Conservation (phyloP, 2,797 vertebrate genomes). For the Hoplostethus atlanticus region DNA sequence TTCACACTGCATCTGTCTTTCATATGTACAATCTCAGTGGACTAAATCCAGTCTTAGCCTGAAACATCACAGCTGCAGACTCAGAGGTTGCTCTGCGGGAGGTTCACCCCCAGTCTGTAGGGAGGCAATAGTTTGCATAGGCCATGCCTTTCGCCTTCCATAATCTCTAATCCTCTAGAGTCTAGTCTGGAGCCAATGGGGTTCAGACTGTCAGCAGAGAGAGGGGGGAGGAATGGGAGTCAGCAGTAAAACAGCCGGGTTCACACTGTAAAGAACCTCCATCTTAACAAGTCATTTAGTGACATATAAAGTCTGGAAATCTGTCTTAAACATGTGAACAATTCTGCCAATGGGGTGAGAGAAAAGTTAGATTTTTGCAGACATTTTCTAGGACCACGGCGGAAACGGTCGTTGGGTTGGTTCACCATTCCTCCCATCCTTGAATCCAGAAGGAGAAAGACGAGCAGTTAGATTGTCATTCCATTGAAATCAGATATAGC, state of each 20-base stretch:
- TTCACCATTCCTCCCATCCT: slow-evolving; percentile 18
- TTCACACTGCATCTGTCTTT: not conserved
- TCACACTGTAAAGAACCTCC: no score
- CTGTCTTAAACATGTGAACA: not conserved
- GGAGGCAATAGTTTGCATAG: not conserved
- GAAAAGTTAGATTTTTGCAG: no score
- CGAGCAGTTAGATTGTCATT: slow-evolving; percentile 43
- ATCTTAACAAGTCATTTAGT: no score
- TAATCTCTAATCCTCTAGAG: slow-evolving; percentile 33
- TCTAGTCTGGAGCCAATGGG: slow-evolving; percentile 17
- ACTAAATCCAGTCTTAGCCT: slow-evolving; percentile 16
- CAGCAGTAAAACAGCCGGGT: not conserved
- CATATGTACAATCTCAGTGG: slow-evolving; percentile 4
- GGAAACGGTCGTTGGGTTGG: slow-evolving; percentile 33
- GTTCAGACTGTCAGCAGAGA: slow-evolving; percentile 32
- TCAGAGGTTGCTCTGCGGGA: slow-evolving; percentile 10
- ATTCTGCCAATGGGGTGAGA: no score
- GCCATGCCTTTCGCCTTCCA: not conserved
- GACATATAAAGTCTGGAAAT: not conserved
- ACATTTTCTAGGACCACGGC: not conserved
- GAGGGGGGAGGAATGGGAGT: not conserved
- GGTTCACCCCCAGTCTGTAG: not conserved
- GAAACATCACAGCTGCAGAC: slow-evolving; percentile 15
- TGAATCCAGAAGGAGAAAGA: not conserved
- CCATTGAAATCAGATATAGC: slow-evolving; percentile 60